Percentiles rank a stretch among this genome's conserved stretches.
phyloP scores from a whole-genome alignment of 2,888 invertebrate species.

The Lasioglossum calceatum region DNA sequence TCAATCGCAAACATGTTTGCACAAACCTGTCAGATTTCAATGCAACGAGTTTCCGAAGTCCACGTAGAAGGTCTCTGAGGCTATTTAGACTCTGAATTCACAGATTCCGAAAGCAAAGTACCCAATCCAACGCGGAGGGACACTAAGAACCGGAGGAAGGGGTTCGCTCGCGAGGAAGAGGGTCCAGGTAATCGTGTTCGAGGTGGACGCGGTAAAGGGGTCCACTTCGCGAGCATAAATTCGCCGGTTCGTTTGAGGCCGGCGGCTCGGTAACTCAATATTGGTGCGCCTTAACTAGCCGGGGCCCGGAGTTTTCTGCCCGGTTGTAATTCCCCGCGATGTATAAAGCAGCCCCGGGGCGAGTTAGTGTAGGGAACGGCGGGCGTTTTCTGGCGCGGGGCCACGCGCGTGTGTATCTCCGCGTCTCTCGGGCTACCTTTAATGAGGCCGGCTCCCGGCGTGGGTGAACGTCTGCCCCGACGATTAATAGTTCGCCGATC shows the following conservation, averaged over 20 bases:
- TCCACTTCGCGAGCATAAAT: slow-evolving; percentile 65
- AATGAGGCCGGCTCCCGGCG: slow-evolving; percentile 75
- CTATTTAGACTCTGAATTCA: not conserved
- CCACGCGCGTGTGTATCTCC: slow-evolving; percentile 61
- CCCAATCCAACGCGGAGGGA: not conserved
- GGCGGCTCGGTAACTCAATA: slow-evolving; percentile 75
- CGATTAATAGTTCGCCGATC: slow-evolving; percentile 70
- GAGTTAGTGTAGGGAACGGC: slow-evolving; percentile 10
- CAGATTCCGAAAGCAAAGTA: not conserved
- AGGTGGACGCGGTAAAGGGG: slow-evolving; percentile 27
- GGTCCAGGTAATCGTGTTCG: not conserved
- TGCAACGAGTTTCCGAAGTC: not conserved
- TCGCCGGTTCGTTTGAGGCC: slow-evolving; percentile 70
- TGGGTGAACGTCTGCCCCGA: slow-evolving; percentile 74
- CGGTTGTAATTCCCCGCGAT: slow-evolving; percentile 50
- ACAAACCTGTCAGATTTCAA: not conserved
- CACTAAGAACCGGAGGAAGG: not conserved
- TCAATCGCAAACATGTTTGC: not conserved
- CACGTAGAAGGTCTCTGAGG: not conserved
- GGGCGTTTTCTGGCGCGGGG: slow-evolving; percentile 39
- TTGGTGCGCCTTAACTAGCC: slow-evolving; percentile 69
- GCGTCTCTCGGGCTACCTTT: slow-evolving; percentile 61
- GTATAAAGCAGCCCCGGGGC: slow-evolving; percentile 48
- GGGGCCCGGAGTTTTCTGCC: slow-evolving; percentile 41
- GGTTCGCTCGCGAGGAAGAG: not conserved